phyloP scores from a whole-genome alignment of 2,113 vertebrate species.

The Colinus virginianus region DNA sequence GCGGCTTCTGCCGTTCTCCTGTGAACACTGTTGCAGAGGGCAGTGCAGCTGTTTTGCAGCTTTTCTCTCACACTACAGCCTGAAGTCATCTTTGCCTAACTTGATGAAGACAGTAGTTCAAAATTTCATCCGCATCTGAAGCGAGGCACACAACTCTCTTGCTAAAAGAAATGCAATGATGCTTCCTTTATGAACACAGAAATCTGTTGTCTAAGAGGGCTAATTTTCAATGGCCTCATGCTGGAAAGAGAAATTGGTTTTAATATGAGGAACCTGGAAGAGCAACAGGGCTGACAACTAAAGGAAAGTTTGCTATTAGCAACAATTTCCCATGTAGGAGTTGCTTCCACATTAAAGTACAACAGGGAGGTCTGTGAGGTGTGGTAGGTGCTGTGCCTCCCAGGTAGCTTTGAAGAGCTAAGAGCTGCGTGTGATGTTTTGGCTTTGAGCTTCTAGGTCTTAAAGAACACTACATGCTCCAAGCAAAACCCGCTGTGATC shows the following conservation, averaged over 20 bases:
- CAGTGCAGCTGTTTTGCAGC: not conserved
- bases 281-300: not conserved
- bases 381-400: not conserved
- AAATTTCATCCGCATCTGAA: not conserved
- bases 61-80: not conserved
- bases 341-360: not conserved
- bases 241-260: not conserved
- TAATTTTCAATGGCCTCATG: not conserved
- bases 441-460: not conserved
- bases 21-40: not conserved
- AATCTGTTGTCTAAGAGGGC: not conserved
- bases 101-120: not conserved
- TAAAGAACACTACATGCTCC: conserved; percentile 18
- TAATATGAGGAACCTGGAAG: not conserved
- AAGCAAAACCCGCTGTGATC: not conserved
- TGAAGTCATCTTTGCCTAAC: not conserved
- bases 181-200: not conserved
- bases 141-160: not conserved
- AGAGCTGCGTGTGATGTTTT: not conserved
- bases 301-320: not conserved
- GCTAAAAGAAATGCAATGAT: not conserved
- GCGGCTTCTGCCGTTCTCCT: not conserved
- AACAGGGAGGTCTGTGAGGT: not conserved
- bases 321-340: not conserved
- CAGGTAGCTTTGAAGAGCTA: not conserved